Evolutionary conservation across 2,888 invertebrate genomes (phyloP), one percentile per base, ranked within the genome.

Genomic region (Amblyjoppa proteus): DNA sequence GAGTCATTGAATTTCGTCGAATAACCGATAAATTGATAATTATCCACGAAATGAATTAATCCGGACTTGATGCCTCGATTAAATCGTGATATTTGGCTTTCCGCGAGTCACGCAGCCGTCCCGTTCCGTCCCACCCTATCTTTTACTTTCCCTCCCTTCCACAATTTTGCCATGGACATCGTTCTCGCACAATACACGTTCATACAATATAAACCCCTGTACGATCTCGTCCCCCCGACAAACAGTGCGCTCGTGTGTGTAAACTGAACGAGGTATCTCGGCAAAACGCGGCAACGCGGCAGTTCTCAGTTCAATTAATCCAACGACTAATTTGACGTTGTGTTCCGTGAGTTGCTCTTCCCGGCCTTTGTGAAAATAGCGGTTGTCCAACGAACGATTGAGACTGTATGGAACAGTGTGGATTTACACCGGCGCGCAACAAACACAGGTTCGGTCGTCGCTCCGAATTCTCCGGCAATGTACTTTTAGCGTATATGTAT

Each of bases 241-340:
- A 75, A 64, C 64, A 64, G 5, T 11, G 13, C 31, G 13, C 20
- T 5, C 25, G 25, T n/a, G 13, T 25, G 38, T 25, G 16, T 56
- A 20, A n/a, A 28, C 25, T 25, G 2, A 28, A 13, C 69, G 78
- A 66, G 51, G 58, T 58, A 61, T 73, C 25, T 53, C 68, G 16
- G 66, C 64, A 77, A 77, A 77, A 84, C 69, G 51, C 69, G 73
- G 51, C 58, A 49, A 58, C 41, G 41, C 6, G 68, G 56, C 49
- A 69, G 69, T 81, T 84, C 68, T 81, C 81, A 78, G 69, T 84
- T 81, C 53, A 81, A 84, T 78, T 81, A 77, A 81, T 81, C 74
- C 77, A 58, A 51, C 77, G 73, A 68, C 74, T 81, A 84, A 84
- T 81, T 77, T 61, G 77, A 69, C 69, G 81, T 64, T 81, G 81